A percentile compares a stretch with the other conserved stretches of the same genome.
Conservation (phyloP, 1,140 invertebrate genomes). For the Triops longicaudatus region DNA sequence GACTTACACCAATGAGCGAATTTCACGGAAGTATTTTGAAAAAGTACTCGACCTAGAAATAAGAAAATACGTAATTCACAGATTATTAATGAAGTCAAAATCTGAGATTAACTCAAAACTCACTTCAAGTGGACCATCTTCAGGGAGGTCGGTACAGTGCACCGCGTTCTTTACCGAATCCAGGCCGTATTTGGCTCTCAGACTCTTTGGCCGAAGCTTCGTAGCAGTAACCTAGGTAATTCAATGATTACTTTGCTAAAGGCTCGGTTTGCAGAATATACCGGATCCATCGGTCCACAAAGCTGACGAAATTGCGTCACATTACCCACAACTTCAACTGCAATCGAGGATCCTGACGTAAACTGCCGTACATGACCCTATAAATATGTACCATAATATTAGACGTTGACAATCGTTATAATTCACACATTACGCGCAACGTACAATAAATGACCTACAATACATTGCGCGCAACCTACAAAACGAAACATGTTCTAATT, state of each 20-base stretch:
- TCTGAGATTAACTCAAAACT: slow-evolving; percentile 20
- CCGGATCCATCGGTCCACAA: slow-evolving; percentile 78
- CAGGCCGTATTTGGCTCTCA: slow-evolving; percentile 74
- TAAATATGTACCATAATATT: slow-evolving; percentile 31
- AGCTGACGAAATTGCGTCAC: slow-evolving; percentile 69
- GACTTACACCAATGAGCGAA: not conserved
- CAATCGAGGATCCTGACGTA: slow-evolving; percentile 71
- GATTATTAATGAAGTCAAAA: not conserved
- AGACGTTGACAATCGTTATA: too few species aligned
- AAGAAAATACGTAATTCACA: not conserved
- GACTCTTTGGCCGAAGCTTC: slow-evolving; percentile 66
- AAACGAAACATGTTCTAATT: too few species aligned
- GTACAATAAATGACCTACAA: too few species aligned
- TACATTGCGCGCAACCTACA: too few species aligned
- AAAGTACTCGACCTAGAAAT: slow-evolving; percentile 24
- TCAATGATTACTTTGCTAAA: not conserved
- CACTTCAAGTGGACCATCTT: slow-evolving; percentile 74
- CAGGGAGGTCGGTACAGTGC: slow-evolving; percentile 84
- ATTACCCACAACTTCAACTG: slow-evolving; percentile 67
- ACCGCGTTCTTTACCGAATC: slow-evolving; percentile 78
- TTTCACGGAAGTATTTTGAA: slow-evolving; percentile 21
- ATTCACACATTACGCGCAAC: too few species aligned
- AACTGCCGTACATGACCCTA: slow-evolving; percentile 73
- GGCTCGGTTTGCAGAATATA: slow-evolving; percentile 44
- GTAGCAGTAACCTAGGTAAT: slow-evolving; percentile 65